Percentiles rank a stretch among this genome's conserved stretches.
Evolutionary conservation across 1,140 invertebrate genomes (phyloP).

Genomic region (Eupeodes corollae): DNA sequence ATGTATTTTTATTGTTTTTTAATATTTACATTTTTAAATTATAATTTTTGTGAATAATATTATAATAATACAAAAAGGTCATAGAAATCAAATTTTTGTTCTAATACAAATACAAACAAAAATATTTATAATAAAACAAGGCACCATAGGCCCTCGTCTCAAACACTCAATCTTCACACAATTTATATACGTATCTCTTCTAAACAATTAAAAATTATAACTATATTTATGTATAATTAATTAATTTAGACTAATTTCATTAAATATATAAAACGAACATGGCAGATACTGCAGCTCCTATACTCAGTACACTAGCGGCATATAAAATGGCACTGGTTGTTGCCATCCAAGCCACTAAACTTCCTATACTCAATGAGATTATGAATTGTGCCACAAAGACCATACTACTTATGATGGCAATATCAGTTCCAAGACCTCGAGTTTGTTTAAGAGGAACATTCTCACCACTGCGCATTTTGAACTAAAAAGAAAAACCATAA

Average conservation of each 20-base stretch:
- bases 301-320: constrained; percentile 56
- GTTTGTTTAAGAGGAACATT: constrained; percentile 38
- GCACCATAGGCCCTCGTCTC: no score
- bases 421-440: constrained; percentile 71
- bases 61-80: no score
- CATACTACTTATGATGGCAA: constrained; percentile 71
- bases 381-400: constrained; percentile 72
- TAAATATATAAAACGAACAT: constrained; percentile 60
- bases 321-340: constrained; percentile 59
- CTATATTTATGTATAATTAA: no score
- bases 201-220: no score
- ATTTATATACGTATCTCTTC: no score
- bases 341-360: constrained; percentile 52
- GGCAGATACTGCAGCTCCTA: constrained; percentile 55
- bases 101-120: no score
- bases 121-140: no score
- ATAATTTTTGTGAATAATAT: no score
- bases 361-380: constrained; percentile 59
- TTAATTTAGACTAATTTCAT: not conserved
- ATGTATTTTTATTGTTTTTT: no score
- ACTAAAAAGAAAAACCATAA: constrained; percentile 38
- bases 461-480: constrained; percentile 40
- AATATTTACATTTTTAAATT: no score
- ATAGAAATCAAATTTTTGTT: no score
- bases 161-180: no score